A percentile compares a stretch with the other conserved stretches of the same genome.
phyloP scores from a whole-genome alignment of 2,797 vertebrate species.

The Aeoliscus strigatus region DNA sequence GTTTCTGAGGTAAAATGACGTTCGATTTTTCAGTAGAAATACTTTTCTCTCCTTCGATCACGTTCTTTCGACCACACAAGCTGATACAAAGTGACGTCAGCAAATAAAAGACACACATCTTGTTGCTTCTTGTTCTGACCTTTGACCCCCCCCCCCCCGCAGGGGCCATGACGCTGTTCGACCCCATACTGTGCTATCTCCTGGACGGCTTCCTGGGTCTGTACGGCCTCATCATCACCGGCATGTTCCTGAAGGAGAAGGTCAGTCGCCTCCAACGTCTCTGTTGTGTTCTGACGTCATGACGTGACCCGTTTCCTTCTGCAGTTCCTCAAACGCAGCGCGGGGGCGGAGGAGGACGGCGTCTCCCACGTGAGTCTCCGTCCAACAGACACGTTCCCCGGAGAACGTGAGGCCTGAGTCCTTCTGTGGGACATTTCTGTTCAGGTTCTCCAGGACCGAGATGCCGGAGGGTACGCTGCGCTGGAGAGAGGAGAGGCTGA shows the following conservation, averaged over 20 bases:
- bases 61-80: no score
- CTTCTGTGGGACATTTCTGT: constrained; percentile 7
- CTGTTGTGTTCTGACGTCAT: no score
- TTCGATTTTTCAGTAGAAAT: no score
- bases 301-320: not conserved
- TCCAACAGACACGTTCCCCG: no score
- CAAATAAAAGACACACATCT: not conserved
- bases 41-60: no score
- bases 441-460: constrained; percentile 21
- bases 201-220: constrained; percentile 87
- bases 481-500: constrained; percentile 19
- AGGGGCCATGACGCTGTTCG: constrained; percentile 70
- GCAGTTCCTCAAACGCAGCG: constrained; percentile 51
- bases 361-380: constrained; percentile 43
- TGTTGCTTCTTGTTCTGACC: not conserved
- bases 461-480: not conserved
- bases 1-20: no score
- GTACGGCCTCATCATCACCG: constrained; percentile 85
- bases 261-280: constrained; percentile 25
- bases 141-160: constrained; percentile 35
- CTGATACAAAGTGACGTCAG: not conserved
- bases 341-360: not conserved
- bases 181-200: constrained; percentile 83
- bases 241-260: constrained; percentile 81
- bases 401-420: not conserved